Conservation (phyloP, 2,888 invertebrate species). For the Stenchaetothrips biformis region DNA sequence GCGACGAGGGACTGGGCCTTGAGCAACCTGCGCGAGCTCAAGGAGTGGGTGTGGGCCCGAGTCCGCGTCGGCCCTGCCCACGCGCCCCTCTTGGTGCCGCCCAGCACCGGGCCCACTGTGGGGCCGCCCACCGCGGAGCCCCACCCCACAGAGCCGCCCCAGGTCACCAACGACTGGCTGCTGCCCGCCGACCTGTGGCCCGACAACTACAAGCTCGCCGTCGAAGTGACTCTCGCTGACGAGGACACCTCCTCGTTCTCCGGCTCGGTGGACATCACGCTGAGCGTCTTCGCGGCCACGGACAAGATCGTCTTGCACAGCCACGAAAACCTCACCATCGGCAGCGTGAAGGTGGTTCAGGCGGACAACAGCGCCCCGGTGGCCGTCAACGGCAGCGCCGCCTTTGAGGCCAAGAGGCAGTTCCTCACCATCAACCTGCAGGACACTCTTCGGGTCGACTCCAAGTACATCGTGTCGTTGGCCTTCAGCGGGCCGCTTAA, state of each 20-base stretch:
- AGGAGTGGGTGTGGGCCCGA: background rate
- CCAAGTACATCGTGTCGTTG: background rate
- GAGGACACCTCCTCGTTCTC: background rate
- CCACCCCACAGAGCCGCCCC: background rate
- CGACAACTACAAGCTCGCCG: background rate
- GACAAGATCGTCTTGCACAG: background rate
- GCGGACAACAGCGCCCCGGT: background rate
- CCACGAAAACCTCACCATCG: background rate
- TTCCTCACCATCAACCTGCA: background rate
- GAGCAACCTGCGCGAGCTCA: background rate
- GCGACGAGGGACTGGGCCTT: background rate
- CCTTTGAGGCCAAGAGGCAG: background rate
- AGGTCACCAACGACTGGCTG: background rate
- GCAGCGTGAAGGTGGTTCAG: background rate
- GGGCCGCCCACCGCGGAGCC: conserved; percentile 1
- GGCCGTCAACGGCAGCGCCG: background rate
- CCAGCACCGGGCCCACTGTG: background rate
- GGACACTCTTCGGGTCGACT: background rate
- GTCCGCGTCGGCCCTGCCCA: background rate
- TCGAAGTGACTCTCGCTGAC: background rate
- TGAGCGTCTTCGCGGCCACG: background rate
- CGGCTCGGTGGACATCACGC: background rate
- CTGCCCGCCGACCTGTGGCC: conserved; percentile 3
- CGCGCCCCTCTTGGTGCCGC: background rate
- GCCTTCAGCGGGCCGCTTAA: background rate